Evolutionary conservation across 2,797 vertebrate genomes (phyloP).

Genomic region (Triplophysa yarkandensis): DNA sequence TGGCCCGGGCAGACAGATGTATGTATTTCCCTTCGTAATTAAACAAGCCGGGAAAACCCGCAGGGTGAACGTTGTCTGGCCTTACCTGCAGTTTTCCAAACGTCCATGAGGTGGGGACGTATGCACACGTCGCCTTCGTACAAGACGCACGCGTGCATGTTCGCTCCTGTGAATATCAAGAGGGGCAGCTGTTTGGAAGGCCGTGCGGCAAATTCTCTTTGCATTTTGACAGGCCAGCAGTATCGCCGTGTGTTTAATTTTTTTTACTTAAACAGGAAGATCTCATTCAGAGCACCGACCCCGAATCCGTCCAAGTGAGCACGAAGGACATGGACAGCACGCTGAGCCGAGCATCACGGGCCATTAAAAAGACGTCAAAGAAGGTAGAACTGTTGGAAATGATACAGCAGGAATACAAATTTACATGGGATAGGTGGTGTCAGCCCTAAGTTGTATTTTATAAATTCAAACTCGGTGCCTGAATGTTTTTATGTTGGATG

Average conservation of each 20-base stretch:
- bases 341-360: slow-evolving; percentile 93
- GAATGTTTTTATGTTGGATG: background rate
- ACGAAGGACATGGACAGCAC: slow-evolving; percentile 99
- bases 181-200: slow-evolving; percentile 45
- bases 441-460: background rate
- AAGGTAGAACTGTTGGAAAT: slow-evolving; percentile 77
- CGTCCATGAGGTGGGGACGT: slow-evolving; percentile 67
- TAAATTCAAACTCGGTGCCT: background rate
- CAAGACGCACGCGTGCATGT: background rate
- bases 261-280: slow-evolving; percentile 81
- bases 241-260: slow-evolving; percentile 40
- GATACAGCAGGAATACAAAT: slow-evolving; percentile 1
- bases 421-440: background rate
- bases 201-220: slow-evolving; percentile 32
- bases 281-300: slow-evolving; percentile 89
- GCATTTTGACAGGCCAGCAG: slow-evolving; percentile 56
- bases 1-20: slow-evolving; percentile 53
- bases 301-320: slow-evolving; percentile 93
- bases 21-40: slow-evolving; percentile 59
- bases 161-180: slow-evolving; percentile 42
- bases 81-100: background rate
- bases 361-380: slow-evolving; percentile 98
- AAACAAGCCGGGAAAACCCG: slow-evolving; percentile 49
- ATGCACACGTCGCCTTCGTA: background rate
- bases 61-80: slow-evolving; percentile 32